phyloP scores from a whole-genome alignment of 2,888 invertebrate genomes.

The Exocentrus adspersus region DNA sequence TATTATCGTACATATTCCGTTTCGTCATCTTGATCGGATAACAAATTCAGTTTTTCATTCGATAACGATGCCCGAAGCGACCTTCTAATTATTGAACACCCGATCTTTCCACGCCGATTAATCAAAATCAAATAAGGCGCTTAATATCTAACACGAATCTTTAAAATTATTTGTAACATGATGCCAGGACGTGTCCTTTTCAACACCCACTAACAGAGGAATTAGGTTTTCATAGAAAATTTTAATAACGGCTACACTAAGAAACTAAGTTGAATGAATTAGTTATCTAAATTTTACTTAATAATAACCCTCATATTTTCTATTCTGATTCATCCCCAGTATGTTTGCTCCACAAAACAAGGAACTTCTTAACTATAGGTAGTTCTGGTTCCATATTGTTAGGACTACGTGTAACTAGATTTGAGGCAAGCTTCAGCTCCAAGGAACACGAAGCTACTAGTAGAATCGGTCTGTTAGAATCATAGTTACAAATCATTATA shows the following conservation, averaged over 20 bases:
- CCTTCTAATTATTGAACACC: slow-evolving; percentile 18
- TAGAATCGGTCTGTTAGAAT: too few species aligned
- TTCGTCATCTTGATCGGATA: slow-evolving; percentile 11
- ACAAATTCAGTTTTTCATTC: slow-evolving; percentile 4
- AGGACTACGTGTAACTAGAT: too few species aligned
- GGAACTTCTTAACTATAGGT: too few species aligned
- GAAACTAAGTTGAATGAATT: neutral
- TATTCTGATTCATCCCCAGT: too few species aligned
- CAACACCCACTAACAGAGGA: slow-evolving; percentile 26
- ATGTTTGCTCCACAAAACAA: too few species aligned
- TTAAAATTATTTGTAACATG: slow-evolving; percentile 27
- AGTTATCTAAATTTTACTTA: too few species aligned
- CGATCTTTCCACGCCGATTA: slow-evolving; percentile 20
- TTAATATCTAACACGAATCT: slow-evolving; percentile 24
- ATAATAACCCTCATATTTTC: too few species aligned
- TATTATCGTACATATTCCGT: slow-evolving; percentile 16
- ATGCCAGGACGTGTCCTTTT: slow-evolving; percentile 21
- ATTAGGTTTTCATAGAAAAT: slow-evolving; percentile 24
- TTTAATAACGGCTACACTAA: neutral
- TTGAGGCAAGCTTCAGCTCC: too few species aligned
- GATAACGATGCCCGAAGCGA: neutral
- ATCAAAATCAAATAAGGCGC: slow-evolving; percentile 26
- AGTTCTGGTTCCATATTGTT: too few species aligned
- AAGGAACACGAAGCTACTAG: too few species aligned
- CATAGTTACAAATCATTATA: too few species aligned